phyloP scores from a whole-genome alignment of 2,888 invertebrate species.

The Dysmachus trigonus region DNA sequence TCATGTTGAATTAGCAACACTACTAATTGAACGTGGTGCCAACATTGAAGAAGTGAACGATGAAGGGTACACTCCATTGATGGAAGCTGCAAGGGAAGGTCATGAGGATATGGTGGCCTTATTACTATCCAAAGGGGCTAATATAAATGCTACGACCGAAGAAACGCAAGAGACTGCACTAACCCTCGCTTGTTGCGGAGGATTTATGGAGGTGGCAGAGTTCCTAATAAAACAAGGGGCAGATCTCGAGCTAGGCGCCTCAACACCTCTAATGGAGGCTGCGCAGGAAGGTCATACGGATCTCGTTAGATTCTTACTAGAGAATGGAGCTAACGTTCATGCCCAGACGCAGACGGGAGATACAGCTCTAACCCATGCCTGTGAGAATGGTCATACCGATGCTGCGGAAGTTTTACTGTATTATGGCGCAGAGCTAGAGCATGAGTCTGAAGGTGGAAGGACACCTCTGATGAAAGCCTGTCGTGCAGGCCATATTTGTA shows the following conservation, averaged over 20 bases:
- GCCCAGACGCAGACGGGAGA: slow-evolving; percentile 95
- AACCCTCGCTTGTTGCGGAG: slow-evolving; percentile 93
- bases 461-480: slow-evolving; percentile 99
- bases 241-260: slow-evolving; percentile 92
- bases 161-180: slow-evolving; percentile 98
- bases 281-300: slow-evolving; percentile 97
- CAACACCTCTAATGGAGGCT: slow-evolving; percentile 98
- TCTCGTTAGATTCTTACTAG: slow-evolving; percentile 83
- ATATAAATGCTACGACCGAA: slow-evolving; percentile 98
- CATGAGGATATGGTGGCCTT: slow-evolving; percentile 98
- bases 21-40: slow-evolving; percentile 95
- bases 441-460: slow-evolving; percentile 95
- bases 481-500: slow-evolving; percentile 93
- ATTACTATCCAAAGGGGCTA: slow-evolving; percentile 90
- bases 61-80: slow-evolving; percentile 98
- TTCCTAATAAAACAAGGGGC: slow-evolving; percentile 95
- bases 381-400: slow-evolving; percentile 98
- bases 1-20: slow-evolving; percentile 95
- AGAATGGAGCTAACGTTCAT: slow-evolving; percentile 88
- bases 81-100: slow-evolving; percentile 99
- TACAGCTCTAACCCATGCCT: slow-evolving; percentile 96
- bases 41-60: slow-evolving; percentile 99
- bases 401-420: slow-evolving; percentile 92
- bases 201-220: slow-evolving; percentile 94
- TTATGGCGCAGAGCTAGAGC: slow-evolving; percentile 91